phyloP scores from a whole-genome alignment of 2,113 vertebrate genomes.

The Microcebus lehilahytsara region DNA sequence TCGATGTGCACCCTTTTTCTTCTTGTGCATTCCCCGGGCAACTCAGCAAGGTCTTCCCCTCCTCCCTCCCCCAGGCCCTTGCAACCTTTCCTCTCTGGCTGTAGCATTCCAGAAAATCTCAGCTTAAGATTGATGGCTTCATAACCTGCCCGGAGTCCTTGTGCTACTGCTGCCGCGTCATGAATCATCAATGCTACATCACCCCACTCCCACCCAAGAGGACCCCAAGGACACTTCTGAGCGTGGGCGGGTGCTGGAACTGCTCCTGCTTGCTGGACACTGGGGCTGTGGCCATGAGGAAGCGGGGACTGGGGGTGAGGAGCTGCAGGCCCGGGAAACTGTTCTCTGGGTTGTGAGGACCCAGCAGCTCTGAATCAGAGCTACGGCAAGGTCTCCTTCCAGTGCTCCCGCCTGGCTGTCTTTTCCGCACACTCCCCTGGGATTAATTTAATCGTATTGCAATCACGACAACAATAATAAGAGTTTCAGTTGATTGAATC shows the following conservation, averaged over 20 bases:
- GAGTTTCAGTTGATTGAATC: neutral
- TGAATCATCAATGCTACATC: slow-evolving; percentile 68
- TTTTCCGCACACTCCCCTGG: neutral
- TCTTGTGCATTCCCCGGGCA: neutral
- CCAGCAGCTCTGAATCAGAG: neutral
- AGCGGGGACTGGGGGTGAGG: neutral
- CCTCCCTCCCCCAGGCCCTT: neutral
- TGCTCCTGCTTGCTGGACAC: neutral
- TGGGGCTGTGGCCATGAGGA: neutral
- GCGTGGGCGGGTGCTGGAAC: neutral
- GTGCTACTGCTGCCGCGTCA: neutral
- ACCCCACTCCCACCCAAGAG: slow-evolving; percentile 51
- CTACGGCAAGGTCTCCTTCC: rapidly evolving
- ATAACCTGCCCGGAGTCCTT: slow-evolving; percentile 73
- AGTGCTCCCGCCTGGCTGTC: neutral
- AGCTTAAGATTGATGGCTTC: slow-evolving; percentile 77
- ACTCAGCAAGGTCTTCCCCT: neutral
- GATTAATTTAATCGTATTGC: neutral
- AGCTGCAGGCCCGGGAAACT: rapidly evolving
- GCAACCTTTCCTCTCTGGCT: slow-evolving; percentile 50
- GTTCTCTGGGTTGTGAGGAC: neutral
- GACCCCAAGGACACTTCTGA: slow-evolving; percentile 64
- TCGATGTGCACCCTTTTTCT: neutral
- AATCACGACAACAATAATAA: neutral
- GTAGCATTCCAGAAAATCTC: slow-evolving; percentile 61